Evolutionary conservation across 2,888 invertebrate genomes (phyloP), one percentile per base, ranked within the genome.

Genomic region (Meta bourneti): DNA sequence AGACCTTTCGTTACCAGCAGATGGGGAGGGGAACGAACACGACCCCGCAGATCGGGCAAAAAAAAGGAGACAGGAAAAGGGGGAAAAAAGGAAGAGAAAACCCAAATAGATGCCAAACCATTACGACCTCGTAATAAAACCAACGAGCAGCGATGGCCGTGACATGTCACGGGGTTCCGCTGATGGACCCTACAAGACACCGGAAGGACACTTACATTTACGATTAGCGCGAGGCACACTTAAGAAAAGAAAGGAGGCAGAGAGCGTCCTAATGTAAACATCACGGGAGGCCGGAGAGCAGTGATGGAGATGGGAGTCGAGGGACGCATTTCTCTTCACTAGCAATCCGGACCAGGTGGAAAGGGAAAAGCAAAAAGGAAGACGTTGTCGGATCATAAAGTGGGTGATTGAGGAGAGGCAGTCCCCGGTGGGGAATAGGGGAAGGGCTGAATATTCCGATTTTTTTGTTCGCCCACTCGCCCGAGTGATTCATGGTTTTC

Each of bases 241-340:
- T 51, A 72, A 72, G 72, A 52, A 19, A 48, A 49, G 51, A 48
- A 77, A 13, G 34, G 13, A 11, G 16, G 54, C 9, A 49, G 74
- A 16, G 49, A 80, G 75, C 52, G 51, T 78, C 49, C 84, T 90
- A 90, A 84, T 90, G 90, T 80, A 90, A 90, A 90, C 84, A 90
- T 84, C 84, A 90, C 83, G 77, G 49, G 77, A 20, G 70, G 34
- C 34, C 34, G 34, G 34, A 34, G 34, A 34, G 74, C 72, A 72
- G 85, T 77, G 85, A 85, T 69, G 80, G 83, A 69, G 77, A 89
- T 77, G 75, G 77, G 89, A 83, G 89, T 51, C 89, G 34, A 48
- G 89, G 82, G 89, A 89, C n/a, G 82, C 77, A 89, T 89, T 89
- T 89, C 82, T 89, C 89, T 89, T 83, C 89, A 88, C 88, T 88